Base-by-base conservation (phyloP, 2,888 invertebrate genomes). In the Cremastinae sp. region DNA sequence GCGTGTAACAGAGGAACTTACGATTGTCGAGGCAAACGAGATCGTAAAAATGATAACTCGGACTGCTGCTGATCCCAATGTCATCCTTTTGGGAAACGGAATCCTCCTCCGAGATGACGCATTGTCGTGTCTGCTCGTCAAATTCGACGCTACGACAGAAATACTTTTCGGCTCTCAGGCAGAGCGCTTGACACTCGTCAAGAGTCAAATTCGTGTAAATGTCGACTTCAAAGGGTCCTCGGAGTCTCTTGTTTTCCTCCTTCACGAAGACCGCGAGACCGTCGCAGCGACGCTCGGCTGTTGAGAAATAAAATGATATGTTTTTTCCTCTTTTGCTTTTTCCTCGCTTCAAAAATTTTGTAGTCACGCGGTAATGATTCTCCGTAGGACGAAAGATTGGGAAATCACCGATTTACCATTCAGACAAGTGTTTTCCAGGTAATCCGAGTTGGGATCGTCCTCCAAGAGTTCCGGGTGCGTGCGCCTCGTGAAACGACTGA, bases 81-180 rank as follows among this genome's bases (percentile, higher is more conserved):
- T 96, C 96, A 87, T 96, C 96, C 86, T 96, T 96, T 88, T 96
- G 96, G 0, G 96, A 96, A 45, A 96, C 94, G 0, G 96, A 96
- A 87, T 97, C 97, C 90, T 97, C 97, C 90, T 97, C 97, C 0
- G 96, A 96, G 47, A 97, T 91, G n/a, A 96, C 95, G 84, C 97
- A 97, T 83, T 95, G 94, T 68, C 95, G 93, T 1, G 95, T 95
- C 91, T 95, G 94, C 81, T 96, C 96, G 85, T 97, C 96, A 86
- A 95, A 97, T 87, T 96, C 96, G 51, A 97, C 94, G 1, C 97
- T 96, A 35, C 97, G 94, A 86, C 97, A 97, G 85, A 96, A 96
- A 88, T 95, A 96, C 93, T 96, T 96, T 89, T 96, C 96, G 10
- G 96, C 96, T 72, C 95, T 91, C 47, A 96, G 92, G 87, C 97